Conservation (phyloP, 2,113 vertebrate species). For the Antechinus stuartii region DNA sequence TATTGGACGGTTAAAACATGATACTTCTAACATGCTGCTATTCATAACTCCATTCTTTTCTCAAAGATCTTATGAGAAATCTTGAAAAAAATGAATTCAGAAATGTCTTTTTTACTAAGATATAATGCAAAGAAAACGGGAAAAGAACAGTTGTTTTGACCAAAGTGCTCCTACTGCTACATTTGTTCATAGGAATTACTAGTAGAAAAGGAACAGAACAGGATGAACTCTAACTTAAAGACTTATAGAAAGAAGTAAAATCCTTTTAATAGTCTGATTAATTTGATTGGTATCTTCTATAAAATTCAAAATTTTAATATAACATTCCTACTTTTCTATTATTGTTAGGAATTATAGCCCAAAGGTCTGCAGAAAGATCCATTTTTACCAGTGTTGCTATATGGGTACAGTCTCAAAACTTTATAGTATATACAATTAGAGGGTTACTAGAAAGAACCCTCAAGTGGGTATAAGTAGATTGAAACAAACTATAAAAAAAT, state of each 20-base stretch:
- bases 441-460: neutral
- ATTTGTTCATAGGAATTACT: neutral
- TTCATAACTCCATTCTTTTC: neutral
- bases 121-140: neutral
- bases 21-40: constrained; percentile 32
- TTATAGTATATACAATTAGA: neutral
- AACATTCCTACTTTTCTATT: constrained; percentile 18
- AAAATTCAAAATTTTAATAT: constrained; percentile 8
- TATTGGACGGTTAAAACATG: neutral
- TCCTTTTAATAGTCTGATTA: neutral
- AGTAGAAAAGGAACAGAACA: neutral
- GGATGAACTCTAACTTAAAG: constrained; percentile 12
- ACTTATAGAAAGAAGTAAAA: neutral
- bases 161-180: neutral
- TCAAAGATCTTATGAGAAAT: constrained; percentile 24
- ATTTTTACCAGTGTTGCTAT: neutral
- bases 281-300: neutral
- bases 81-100: constrained; percentile 15
- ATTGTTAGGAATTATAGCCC: neutral
- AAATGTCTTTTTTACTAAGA: constrained; percentile 17
- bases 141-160: constrained; percentile 16
- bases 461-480: neutral
- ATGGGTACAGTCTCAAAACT: neutral
- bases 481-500: neutral
- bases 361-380: neutral